Evolutionary conservation across 2,888 invertebrate genomes (phyloP), one percentile per base, ranked within the genome.

Genomic region (Erebia ligea): DNA sequence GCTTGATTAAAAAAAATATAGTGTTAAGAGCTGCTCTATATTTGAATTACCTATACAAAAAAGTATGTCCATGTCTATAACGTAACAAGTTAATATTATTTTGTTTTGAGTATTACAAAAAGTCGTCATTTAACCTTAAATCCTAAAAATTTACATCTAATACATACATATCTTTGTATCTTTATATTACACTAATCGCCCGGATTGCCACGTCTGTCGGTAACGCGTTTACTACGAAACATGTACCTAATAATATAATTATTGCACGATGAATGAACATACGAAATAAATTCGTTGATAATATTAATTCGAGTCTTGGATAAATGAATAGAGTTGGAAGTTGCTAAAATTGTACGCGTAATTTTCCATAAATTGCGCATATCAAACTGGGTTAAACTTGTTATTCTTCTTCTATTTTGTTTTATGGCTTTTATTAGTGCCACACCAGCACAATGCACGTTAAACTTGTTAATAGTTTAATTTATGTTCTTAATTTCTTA

Each of bases 41-140:
- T 45, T n/a, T 50, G n/a, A 50, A 4, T 50, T 50, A n/a, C n/a
- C n/a, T n/a, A n/a, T n/a, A n/a, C n/a, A n/a, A 45, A 45, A 45
- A 42, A 45, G 5, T 2, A 15, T 50, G 50, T 50, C 6, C 48
- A 34, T 10, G 21, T 34, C 0, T 34, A 34, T 25, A 25, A 25
- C 25, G 25, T 25, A 25, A 25, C 6, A 34, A 34, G 34, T 58
- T 57, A 61, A 40, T 61, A 68, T 68, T 68, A 52, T 21, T 2
- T 40, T 68, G 11, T 21, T 57, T 61, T 45, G 61, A 61, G 61
- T 63, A 63, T 63, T 63, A 63, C 62, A 63, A 21, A 48, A 58
- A 67, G 40, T 65, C 52, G 21, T 42, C 52, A 52, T 59, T 52
- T 58, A 65, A 65, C 4, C 45, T 68, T 68, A 63, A 59, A 40